Percentiles rank a stretch among this genome's conserved stretches.
These are phyloP conservation scores for Apteryx mantelli DNA, from an alignment of 2,113 vertebrate species.

Conservation along the genomic window DNA sequence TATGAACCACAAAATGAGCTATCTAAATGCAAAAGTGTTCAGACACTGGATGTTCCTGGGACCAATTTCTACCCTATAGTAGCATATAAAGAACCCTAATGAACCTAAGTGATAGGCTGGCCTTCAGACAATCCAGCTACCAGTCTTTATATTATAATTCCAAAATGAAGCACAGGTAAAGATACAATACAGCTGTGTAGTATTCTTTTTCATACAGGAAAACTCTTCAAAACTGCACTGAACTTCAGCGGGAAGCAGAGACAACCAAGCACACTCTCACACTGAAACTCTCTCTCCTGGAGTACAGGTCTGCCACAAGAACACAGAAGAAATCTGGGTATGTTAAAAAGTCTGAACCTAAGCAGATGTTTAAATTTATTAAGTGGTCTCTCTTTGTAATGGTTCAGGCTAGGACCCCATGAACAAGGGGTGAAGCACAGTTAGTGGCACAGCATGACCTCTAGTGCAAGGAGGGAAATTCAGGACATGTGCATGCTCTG, in stretches of 20 bases:
- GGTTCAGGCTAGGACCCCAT: background rate
- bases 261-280: background rate
- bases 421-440: background rate
- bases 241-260: background rate
- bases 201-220: background rate
- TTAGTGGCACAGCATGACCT: background rate
- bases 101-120: background rate
- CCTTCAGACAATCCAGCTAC: background rate
- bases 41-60: background rate
- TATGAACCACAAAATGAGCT: background rate
- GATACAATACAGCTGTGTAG: background rate
- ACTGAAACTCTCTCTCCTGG: background rate
- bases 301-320: background rate
- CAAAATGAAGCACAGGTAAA: background rate
- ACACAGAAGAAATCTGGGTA: background rate
- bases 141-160: background rate
- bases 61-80: background rate
- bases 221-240: background rate
- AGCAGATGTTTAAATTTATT: background rate
- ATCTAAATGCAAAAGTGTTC: background rate
- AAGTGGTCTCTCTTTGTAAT: background rate
- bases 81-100: background rate
- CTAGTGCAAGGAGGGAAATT: background rate
- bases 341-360: background rate
- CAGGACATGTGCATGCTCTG: background rate